Percentiles rank a stretch among this genome's conserved stretches.
Evolutionary conservation across 2,888 invertebrate species (phyloP).

Genomic region (Melanchra persicariae): DNA sequence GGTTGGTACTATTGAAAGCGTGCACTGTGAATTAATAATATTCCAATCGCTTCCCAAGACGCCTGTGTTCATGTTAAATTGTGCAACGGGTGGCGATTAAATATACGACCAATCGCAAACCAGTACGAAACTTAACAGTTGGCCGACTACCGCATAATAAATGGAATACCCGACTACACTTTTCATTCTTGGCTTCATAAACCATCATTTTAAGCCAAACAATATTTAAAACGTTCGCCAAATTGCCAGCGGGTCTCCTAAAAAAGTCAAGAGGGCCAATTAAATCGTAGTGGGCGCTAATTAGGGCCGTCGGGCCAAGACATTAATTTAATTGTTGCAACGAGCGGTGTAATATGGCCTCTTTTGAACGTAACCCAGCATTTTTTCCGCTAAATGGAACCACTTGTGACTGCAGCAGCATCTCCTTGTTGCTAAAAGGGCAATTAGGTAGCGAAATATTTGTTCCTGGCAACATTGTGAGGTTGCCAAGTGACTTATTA

Average conservation of each 20-base stretch:
- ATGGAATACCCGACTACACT: slow-evolving; percentile 24
- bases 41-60: slow-evolving; percentile 6
- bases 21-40: not conserved
- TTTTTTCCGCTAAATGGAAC: slow-evolving; percentile 64
- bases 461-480: slow-evolving; percentile 49
- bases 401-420: slow-evolving; percentile 61
- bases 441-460: slow-evolving; percentile 62
- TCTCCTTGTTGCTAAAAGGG: slow-evolving; percentile 56
- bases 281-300: slow-evolving; percentile 66
- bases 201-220: slow-evolving; percentile 52
- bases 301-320: slow-evolving; percentile 62
- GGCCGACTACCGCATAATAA: slow-evolving; percentile 2
- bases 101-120: not conserved
- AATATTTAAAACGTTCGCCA: slow-evolving; percentile 58
- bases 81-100: not conserved
- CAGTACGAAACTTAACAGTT: not conserved
- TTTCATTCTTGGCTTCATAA: slow-evolving; percentile 48
- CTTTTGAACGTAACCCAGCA: slow-evolving; percentile 59
- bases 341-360: slow-evolving; percentile 50
- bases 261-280: slow-evolving; percentile 64
- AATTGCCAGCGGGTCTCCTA: slow-evolving; percentile 47
- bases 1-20: not conserved
- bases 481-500: slow-evolving; percentile 48
- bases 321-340: slow-evolving; percentile 68
- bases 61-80: not conserved